Evolutionary conservation across 2,113 vertebrate genomes (phyloP).

Genomic region (Mirza zaza): DNA sequence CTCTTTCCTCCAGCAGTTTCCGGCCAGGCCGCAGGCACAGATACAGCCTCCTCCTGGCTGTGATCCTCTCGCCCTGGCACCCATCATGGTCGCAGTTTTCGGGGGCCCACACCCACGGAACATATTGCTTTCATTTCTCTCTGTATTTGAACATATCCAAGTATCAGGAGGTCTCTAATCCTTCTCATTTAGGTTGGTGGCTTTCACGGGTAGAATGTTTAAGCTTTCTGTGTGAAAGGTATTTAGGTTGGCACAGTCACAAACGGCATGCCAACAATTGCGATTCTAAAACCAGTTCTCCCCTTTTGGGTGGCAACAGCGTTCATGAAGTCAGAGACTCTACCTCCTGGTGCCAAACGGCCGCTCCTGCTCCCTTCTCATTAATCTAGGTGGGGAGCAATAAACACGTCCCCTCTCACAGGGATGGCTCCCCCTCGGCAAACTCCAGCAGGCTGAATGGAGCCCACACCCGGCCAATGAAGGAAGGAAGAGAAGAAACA

Average conservation of each 20-base stretch:
- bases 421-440: neutral
- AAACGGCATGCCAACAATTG: neutral
- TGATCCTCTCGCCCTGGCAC: neutral
- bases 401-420: neutral
- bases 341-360: neutral
- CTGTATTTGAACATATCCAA: constrained; percentile 30
- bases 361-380: neutral
- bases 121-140: neutral
- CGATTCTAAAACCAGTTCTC: neutral
- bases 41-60: neutral
- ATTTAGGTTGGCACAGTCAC: constrained; percentile 46
- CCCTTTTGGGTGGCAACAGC: neutral
- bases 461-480: neutral
- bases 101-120: neutral
- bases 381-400: neutral
- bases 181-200: constrained; percentile 27
- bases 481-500: neutral
- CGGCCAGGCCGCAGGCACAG: neutral
- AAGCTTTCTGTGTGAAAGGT: constrained; percentile 43
- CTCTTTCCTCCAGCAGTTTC: neutral
- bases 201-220: constrained; percentile 21
- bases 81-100: neutral
- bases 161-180: constrained; percentile 38
- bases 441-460: neutral
- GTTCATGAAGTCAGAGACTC: neutral